A percentile compares a stretch with the other conserved stretches of the same genome.
Conservation (phyloP, 2,888 invertebrate species). For the Diogma glabrata region DNA sequence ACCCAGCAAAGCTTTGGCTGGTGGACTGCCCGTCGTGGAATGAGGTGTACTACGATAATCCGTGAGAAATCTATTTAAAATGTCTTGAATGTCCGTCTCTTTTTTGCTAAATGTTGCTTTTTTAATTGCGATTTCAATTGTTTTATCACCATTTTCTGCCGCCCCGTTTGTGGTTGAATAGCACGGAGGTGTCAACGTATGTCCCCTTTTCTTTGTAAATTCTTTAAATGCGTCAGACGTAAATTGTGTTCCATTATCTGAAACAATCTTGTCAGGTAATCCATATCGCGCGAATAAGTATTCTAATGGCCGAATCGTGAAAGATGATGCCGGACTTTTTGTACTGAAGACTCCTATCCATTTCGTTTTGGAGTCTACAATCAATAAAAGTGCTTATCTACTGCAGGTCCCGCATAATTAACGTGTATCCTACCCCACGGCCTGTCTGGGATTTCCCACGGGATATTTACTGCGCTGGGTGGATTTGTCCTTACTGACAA, state of each 20-base stretch:
- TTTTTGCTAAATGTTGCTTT: neutral
- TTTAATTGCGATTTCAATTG: neutral
- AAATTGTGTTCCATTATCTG: conserved; percentile 1
- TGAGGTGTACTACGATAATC: neutral
- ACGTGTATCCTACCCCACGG: neutral
- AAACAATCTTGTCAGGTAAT: neutral
- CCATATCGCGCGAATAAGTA: neutral
- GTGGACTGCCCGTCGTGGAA: neutral
- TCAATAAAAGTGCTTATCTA: neutral
- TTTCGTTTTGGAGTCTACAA: neutral
- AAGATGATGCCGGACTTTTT: no score
- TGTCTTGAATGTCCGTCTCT: neutral
- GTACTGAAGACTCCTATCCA: no score
- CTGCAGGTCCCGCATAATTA: neutral
- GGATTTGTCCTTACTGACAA: conserved; percentile 3
- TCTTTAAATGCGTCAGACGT: neutral
- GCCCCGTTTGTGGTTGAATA: no score
- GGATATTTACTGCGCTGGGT: neutral
- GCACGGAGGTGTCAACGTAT: no score
- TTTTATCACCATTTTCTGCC: neutral
- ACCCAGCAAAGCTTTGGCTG: neutral
- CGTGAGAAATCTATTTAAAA: neutral
- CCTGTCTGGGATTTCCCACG: neutral
- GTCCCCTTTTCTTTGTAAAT: neutral
- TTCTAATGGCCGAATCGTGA: neutral